A percentile compares a stretch with the other conserved stretches of the same genome.
Evolutionary conservation across 2,888 invertebrate species (phyloP).

Genomic region (Morinoia aosen): DNA sequence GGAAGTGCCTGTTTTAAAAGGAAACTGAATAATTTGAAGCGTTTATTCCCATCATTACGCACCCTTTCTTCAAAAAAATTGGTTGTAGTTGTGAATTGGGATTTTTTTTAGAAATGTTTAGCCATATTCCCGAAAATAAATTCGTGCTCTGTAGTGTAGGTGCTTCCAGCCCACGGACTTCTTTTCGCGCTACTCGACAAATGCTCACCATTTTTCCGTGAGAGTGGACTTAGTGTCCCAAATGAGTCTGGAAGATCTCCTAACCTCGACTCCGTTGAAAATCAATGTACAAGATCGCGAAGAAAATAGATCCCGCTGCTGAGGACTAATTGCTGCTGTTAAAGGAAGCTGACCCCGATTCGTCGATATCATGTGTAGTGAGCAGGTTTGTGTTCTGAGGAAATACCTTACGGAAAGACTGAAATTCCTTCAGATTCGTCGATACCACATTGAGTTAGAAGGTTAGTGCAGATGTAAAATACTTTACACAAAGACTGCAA

Average conservation of each 20-base stretch:
- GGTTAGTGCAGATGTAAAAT: background rate
- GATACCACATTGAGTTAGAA: background rate
- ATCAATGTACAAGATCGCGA: background rate
- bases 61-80: background rate
- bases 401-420: background rate
- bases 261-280: background rate
- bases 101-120: background rate
- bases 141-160: background rate
- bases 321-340: background rate
- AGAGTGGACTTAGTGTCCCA: background rate
- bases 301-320: background rate
- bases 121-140: background rate
- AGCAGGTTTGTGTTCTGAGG: background rate
- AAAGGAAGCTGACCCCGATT: background rate
- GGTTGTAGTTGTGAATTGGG: background rate
- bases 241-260: background rate
- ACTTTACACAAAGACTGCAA: too few relatives aligned
- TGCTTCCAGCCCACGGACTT: background rate
- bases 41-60: background rate
- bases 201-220: background rate
- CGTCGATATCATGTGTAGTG: background rate
- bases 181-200: background rate
- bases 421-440: background rate
- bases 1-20: background rate
- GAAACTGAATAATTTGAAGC: background rate